A percentile compares a stretch with the other conserved stretches of the same genome.
Conservation (phyloP, 2,888 invertebrate genomes). For the Luperina nickerlii region DNA sequence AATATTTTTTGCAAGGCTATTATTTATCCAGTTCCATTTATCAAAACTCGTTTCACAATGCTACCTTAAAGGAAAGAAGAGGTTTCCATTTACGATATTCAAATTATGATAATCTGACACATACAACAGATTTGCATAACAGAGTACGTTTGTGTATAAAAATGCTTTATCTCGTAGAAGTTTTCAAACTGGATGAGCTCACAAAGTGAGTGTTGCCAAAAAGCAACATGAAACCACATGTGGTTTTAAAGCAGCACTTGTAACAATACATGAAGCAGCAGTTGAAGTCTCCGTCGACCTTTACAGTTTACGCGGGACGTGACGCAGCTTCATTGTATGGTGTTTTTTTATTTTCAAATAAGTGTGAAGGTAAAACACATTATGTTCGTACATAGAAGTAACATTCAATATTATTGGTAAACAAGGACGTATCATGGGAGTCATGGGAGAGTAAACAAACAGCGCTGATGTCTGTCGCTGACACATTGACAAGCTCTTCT, state of each 20-base stretch:
- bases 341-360: conserved; percentile 36
- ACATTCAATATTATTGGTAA: conserved; percentile 23
- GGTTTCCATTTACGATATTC: conserved; percentile 36
- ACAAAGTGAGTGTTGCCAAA: conserved; percentile 14
- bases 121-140: conserved; percentile 37
- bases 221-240: conserved; percentile 16
- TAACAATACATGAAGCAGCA: conserved; percentile 7
- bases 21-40: conserved; percentile 31
- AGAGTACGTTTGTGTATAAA: conserved; percentile 11
- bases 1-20: conserved; percentile 34
- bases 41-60: conserved; percentile 47
- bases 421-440: conserved; percentile 32
- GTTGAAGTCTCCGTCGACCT: conserved; percentile 13
- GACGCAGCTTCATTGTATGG: conserved; percentile 34
- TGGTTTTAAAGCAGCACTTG: conserved; percentile 24
- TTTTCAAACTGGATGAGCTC: neutral
- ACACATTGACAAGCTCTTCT: conserved; percentile 57
- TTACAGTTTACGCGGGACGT: conserved; percentile 23
- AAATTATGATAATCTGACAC: conserved; percentile 36
- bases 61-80: conserved; percentile 40
- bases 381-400: neutral
- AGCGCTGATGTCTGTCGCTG: conserved; percentile 43
- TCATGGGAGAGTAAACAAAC: conserved; percentile 54
- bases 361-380: conserved; percentile 31
- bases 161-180: neutral